These are phyloP conservation scores for Neodontobutis hainanensis DNA, from an alignment of 2,113 vertebrate genomes.

Conservation along the genomic window DNA sequence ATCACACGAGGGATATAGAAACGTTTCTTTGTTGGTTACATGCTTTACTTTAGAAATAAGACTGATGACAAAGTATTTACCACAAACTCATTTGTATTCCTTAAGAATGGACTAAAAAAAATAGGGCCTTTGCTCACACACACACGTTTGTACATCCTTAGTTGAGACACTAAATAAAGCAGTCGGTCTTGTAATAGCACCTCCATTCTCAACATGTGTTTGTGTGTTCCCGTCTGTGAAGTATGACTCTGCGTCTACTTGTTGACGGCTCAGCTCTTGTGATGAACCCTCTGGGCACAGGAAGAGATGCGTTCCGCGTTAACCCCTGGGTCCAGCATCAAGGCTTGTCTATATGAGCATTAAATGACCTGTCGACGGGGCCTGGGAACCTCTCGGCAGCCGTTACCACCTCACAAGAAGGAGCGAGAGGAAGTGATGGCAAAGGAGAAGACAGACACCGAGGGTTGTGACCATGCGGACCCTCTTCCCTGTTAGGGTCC, in stretches of 20 bases:
- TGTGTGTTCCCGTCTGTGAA: constrained; percentile 6
- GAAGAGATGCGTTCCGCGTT: constrained; percentile 65
- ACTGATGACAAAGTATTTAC: too few species aligned
- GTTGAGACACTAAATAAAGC: too few species aligned
- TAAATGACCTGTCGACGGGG: constrained; percentile 58
- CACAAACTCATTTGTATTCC: too few species aligned
- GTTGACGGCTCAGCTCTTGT: constrained; percentile 10
- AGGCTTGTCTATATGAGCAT: constrained; percentile 53
- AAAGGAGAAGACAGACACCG: constrained; percentile 3
- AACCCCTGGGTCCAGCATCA: constrained; percentile 62
- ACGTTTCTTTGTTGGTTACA: too few species aligned
- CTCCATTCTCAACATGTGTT: not conserved
- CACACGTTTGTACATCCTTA: too few species aligned
- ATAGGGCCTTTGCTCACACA: not conserved
- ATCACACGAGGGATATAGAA: not conserved
- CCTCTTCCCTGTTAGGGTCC: constrained; percentile 22
- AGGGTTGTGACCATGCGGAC: constrained; percentile 25
- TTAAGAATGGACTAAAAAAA: not conserved
- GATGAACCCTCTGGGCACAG: not conserved
- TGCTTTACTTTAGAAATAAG: too few species aligned
- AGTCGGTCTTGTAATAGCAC: too few species aligned
- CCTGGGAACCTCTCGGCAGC: constrained; percentile 62
- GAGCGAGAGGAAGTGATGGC: constrained; percentile 25
- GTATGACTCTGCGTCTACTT: constrained; percentile 10
- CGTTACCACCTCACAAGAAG: constrained; percentile 2